Evolutionary conservation across 2,113 vertebrate genomes (phyloP).

Genomic region (Bos javanicus): DNA sequence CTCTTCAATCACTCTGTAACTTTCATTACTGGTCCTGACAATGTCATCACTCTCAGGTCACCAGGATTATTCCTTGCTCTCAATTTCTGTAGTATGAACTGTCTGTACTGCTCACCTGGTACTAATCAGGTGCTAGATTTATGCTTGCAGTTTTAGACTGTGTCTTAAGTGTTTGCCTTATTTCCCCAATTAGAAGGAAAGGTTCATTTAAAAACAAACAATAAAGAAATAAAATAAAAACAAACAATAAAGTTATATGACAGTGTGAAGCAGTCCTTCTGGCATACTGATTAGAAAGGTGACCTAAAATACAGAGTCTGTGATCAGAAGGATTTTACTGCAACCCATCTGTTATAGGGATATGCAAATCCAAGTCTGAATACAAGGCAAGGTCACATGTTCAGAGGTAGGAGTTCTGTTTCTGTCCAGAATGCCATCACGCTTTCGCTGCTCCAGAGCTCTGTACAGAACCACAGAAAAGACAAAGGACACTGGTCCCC

Average conservation of each 20-base stretch:
- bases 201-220: not conserved
- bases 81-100: not conserved
- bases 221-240: not conserved
- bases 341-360: not conserved
- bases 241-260: not conserved
- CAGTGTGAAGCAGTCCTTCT: not conserved
- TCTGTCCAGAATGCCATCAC: not conserved
- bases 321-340: conserved; percentile 5
- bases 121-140: not conserved
- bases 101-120: not conserved
- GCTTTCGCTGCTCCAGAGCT: not conserved
- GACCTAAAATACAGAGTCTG: not conserved
- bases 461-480: not conserved
- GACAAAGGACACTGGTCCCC: not conserved
- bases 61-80: not conserved
- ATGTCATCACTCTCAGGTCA: not conserved
- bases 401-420: conserved; percentile 33
- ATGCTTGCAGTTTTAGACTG: not conserved
- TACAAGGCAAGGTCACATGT: not conserved
- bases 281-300: not conserved
- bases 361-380: conserved; percentile 11
- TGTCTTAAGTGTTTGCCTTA: not conserved
- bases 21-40: not conserved
- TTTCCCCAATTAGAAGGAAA: not conserved
- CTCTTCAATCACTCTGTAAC: not conserved